phyloP scores from a whole-genome alignment of 2,888 invertebrate genomes.

The Tupiocoris notatus region DNA sequence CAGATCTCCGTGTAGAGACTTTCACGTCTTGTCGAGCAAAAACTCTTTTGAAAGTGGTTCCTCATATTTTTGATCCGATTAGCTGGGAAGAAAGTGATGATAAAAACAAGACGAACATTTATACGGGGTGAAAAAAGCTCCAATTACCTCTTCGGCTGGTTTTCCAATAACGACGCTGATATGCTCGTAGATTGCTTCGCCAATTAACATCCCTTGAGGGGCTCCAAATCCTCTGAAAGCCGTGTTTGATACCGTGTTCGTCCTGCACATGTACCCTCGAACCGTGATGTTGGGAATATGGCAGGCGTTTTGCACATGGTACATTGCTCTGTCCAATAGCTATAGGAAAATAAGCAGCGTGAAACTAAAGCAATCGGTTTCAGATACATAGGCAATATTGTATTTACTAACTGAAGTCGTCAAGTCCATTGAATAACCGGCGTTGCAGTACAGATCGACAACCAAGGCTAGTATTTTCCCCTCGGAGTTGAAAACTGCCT shows the following conservation, averaged over 20 bases:
- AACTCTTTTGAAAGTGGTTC: too few species aligned
- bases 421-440: conserved; percentile 78
- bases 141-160: conserved; percentile 61
- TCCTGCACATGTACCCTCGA: conserved; percentile 74
- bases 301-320: conserved; percentile 81
- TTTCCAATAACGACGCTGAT: conserved; percentile 69
- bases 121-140: too few species aligned
- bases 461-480: conserved; percentile 74
- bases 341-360: conserved; percentile 53
- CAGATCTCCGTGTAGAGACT: too few species aligned
- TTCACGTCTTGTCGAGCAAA: too few species aligned
- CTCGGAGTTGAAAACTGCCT: conserved; percentile 71
- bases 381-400: not conserved
- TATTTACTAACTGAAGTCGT: conserved; percentile 72
- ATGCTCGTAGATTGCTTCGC: conserved; percentile 64
- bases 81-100: too few species aligned
- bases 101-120: too few species aligned
- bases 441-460: conserved; percentile 75
- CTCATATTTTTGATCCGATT: too few species aligned
- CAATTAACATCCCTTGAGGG: conserved; percentile 86
- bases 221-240: conserved; percentile 92
- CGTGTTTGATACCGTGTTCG: conserved; percentile 88
- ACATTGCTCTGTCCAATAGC: conserved; percentile 81
- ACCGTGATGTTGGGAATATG: conserved; percentile 71
- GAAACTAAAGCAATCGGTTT: not conserved